phyloP scores from a whole-genome alignment of 1,140 invertebrate species.

The Scaptodrosophila lebanonensis region DNA sequence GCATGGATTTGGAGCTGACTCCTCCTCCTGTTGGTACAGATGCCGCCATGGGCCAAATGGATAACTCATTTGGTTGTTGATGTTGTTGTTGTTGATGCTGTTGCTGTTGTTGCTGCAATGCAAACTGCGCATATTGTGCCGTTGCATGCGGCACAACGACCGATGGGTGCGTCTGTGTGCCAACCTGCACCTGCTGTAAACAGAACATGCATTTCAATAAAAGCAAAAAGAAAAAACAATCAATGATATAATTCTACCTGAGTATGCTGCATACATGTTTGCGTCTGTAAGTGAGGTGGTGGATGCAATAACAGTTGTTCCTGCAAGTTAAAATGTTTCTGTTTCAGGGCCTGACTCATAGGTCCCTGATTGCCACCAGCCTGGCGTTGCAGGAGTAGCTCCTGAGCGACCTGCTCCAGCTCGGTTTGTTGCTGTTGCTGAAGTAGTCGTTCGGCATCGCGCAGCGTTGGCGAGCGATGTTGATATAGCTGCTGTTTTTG shows the following conservation, averaged over 20 bases:
- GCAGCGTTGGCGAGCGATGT: slow-evolving; percentile 60
- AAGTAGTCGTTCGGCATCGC: slow-evolving; percentile 35
- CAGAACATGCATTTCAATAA: slow-evolving; percentile 16
- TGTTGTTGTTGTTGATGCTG: slow-evolving; percentile 37
- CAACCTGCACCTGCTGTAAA: slow-evolving; percentile 80
- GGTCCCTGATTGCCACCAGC: slow-evolving; percentile 56
- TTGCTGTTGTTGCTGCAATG: slow-evolving; percentile 35
- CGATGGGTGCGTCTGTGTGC: slow-evolving; percentile 78
- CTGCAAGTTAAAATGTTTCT: slow-evolving; percentile 62
- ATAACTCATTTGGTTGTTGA: slow-evolving; percentile 47
- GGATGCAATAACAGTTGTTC: slow-evolving; percentile 76
- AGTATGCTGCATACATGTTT: slow-evolving; percentile 66
- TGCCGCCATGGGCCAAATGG: slow-evolving; percentile 77
- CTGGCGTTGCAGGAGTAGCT: slow-evolving; percentile 67
- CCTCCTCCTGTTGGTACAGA: slow-evolving; percentile 17
- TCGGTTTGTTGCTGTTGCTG: slow-evolving; percentile 69
- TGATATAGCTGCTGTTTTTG: slow-evolving; percentile 63
- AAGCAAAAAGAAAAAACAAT: not conserved
- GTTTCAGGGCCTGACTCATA: slow-evolving; percentile 69
- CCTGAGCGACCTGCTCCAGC: slow-evolving; percentile 69
- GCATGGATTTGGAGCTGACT: slow-evolving; percentile 59
- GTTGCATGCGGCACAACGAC: slow-evolving; percentile 64
- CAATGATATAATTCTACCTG: slow-evolving; percentile 34
- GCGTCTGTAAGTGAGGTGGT: slow-evolving; percentile 57
- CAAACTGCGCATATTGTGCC: slow-evolving; percentile 46